Evolutionary conservation across 2,797 vertebrate species (phyloP).

Genomic region (Pelochelys cantorii): DNA sequence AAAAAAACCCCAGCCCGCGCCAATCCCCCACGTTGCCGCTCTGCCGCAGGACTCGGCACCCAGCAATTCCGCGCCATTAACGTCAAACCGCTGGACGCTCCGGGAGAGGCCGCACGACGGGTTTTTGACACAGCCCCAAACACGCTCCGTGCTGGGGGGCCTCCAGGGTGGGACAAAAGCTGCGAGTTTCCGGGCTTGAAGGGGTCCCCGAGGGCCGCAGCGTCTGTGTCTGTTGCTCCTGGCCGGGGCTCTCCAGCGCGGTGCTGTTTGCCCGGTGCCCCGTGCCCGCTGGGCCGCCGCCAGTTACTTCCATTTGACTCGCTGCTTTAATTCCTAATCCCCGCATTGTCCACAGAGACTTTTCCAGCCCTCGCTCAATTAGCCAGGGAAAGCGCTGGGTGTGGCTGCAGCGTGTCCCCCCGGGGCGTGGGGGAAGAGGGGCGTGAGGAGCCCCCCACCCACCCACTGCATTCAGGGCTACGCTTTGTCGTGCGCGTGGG

Average conservation of each 20-base stretch:
- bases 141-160: neutral
- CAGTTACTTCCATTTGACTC: conserved; percentile 10
- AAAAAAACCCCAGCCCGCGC: neutral
- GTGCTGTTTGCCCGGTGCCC: neutral
- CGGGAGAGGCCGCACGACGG: neutral
- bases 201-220: neutral
- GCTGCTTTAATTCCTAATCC: neutral
- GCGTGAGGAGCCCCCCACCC: neutral
- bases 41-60: neutral
- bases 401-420: neutral
- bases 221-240: neutral
- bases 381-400: neutral
- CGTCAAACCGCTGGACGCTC: neutral
- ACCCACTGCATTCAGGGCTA: neutral
- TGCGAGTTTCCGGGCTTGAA: neutral
- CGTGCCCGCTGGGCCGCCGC: neutral
- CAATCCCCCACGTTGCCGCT: too few species aligned
- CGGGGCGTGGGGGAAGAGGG: neutral
- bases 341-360: neutral
- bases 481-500: neutral
- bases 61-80: conserved; percentile 15
- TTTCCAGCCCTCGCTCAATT: conserved; percentile 59
- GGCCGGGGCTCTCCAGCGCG: rapidly evolving
- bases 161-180: neutral
- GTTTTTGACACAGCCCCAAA: neutral